These are phyloP conservation scores for Mesocentrotus franciscanus DNA, from an alignment of 53 echinoderm and acorn worm genomes.

Conservation along the genomic window DNA sequence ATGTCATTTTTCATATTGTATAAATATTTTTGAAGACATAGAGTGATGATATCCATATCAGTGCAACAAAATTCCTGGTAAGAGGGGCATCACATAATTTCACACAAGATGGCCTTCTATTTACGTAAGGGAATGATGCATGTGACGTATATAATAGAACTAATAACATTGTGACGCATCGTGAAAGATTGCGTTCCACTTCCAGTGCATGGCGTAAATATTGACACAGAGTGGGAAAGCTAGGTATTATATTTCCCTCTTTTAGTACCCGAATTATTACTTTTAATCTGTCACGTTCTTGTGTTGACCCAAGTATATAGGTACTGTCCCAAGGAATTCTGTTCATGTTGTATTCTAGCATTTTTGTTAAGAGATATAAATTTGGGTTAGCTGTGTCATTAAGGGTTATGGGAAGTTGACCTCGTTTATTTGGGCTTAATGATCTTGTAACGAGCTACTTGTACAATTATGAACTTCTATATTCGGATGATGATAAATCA, in stretches of 20 bases:
- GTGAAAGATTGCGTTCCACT: background rate
- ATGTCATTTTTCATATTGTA: no score
- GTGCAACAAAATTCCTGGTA: background rate
- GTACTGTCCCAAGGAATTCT: no score
- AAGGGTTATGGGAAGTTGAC: background rate
- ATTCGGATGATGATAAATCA: no score
- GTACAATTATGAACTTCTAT: no score
- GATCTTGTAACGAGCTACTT: background rate
- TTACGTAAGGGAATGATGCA: background rate
- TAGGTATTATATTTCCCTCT: no score
- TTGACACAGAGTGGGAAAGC: background rate
- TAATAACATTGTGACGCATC: background rate
- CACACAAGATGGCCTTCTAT: background rate
- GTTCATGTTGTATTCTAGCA: no score
- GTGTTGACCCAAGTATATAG: background rate
- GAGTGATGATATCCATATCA: no score
- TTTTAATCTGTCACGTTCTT: no score
- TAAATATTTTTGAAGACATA: no score
- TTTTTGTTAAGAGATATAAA: no score
- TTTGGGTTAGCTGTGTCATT: no score
- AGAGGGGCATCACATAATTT: background rate
- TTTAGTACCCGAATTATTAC: no score
- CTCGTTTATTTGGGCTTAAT: background rate
- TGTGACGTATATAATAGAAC: background rate
- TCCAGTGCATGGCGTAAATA: background rate